Evolutionary conservation across 2,797 vertebrate genomes (phyloP).

Genomic region (Eulemur albifrons): DNA sequence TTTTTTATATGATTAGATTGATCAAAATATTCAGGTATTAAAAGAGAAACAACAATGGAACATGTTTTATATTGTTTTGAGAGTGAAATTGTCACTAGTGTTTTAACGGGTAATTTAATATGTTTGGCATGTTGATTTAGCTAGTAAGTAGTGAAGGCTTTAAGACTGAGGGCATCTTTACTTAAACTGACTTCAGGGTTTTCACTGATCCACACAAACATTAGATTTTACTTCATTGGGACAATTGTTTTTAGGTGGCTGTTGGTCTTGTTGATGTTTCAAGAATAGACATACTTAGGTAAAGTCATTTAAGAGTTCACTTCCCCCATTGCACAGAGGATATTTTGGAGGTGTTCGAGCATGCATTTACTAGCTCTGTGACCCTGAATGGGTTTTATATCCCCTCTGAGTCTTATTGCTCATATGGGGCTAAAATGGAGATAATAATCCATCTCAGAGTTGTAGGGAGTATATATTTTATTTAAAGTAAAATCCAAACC

Average conservation of each 20-base stretch:
- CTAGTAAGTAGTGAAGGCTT: neutral
- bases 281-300: neutral
- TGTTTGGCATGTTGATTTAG: neutral
- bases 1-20: neutral
- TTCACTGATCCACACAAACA: neutral
- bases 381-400: neutral
- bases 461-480: neutral
- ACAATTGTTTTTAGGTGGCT: neutral
- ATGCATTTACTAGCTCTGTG: neutral
- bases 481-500: neutral
- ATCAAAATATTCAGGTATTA: neutral
- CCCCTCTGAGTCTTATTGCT: neutral
- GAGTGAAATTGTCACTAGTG: neutral
- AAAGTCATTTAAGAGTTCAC: neutral
- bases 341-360: neutral
- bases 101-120: neutral
- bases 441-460: neutral
- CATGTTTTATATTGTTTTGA: neutral
- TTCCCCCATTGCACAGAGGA: neutral
- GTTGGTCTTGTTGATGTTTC: neutral
- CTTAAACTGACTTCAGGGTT: neutral
- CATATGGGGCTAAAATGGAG: neutral
- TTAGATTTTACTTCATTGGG: neutral
- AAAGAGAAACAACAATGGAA: neutral
- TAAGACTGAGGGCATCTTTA: neutral